phyloP scores from a whole-genome alignment of 2,888 invertebrate genomes.

The Trissolcus brochymenae region DNA sequence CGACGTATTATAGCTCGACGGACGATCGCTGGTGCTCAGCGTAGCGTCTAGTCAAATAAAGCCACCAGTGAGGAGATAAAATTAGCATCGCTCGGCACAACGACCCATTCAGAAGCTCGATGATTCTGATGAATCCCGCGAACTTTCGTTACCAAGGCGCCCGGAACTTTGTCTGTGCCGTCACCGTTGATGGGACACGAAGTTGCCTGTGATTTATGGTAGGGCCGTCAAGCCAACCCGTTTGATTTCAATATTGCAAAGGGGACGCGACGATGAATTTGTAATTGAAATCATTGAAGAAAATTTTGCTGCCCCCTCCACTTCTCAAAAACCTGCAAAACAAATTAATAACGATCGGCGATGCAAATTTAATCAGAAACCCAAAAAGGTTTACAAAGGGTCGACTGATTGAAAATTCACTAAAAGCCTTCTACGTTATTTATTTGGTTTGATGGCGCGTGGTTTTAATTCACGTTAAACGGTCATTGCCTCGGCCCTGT shows the following conservation, averaged over 20 bases:
- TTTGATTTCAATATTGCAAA: conserved; percentile 7
- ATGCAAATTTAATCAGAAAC: conserved; percentile 9
- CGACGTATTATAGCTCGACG: conserved; percentile 26
- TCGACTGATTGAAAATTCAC: no score
- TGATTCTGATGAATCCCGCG: conserved; percentile 24
- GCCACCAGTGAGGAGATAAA: conserved; percentile 27
- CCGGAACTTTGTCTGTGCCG: conserved; percentile 20
- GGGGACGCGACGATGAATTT: no score
- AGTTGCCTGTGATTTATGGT: conserved; percentile 38
- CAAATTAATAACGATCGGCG: conserved; percentile 9
- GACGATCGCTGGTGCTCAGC: conserved; percentile 25
- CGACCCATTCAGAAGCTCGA: conserved; percentile 26
- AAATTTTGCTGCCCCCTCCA: no score
- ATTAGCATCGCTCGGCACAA: conserved; percentile 35
- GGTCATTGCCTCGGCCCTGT: no score
- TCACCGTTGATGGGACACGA: conserved; percentile 11
- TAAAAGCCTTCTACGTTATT: no score
- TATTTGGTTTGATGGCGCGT: no score
- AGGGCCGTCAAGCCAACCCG: conserved; percentile 1
- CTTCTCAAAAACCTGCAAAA: not conserved
- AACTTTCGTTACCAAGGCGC: conserved; percentile 14
- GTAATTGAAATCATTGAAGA: no score
- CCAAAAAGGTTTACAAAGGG: no score
- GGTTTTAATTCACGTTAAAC: no score
- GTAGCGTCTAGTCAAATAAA: conserved; percentile 20